Evolutionary conservation across 2,797 vertebrate species (phyloP).

Genomic region (Chelidonichthys spinosus): DNA sequence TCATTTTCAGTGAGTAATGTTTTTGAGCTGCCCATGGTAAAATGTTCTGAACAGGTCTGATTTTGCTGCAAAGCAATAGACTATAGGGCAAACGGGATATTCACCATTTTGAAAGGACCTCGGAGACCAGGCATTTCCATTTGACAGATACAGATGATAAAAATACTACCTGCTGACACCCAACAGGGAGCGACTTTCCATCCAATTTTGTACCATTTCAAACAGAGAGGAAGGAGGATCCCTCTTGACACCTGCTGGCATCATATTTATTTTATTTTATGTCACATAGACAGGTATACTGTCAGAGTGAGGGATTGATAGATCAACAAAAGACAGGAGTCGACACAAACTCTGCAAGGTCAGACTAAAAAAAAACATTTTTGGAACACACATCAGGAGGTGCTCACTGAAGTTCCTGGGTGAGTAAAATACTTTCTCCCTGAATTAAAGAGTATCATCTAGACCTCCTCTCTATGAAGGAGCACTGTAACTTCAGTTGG

Average conservation of each 20-base stretch:
- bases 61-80: slow-evolving; percentile 36
- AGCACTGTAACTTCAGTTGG: too few species aligned
- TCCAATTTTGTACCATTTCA: slow-evolving; percentile 58
- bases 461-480: not conserved
- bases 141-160: slow-evolving; percentile 64
- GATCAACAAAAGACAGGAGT: slow-evolving; percentile 11
- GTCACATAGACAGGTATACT: slow-evolving; percentile 35
- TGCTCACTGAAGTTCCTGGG: not conserved
- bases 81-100: slow-evolving; percentile 24
- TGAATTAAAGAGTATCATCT: not conserved
- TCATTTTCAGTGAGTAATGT: not conserved
- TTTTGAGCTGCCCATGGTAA: slow-evolving; percentile 3
- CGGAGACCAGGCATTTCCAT: slow-evolving; percentile 53
- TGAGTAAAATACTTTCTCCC: not conserved
- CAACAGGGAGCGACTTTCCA: slow-evolving; percentile 47
- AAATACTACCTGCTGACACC: slow-evolving; percentile 53
- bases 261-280: slow-evolving; percentile 57
- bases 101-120: slow-evolving; percentile 44
- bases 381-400: slow-evolving; percentile 5
- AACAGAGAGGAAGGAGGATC: slow-evolving; percentile 26
- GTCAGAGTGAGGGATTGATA: slow-evolving; percentile 31
- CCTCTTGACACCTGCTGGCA: slow-evolving; percentile 50
- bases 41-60: slow-evolving; percentile 22
- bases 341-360: slow-evolving; percentile 21
- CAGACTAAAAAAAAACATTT: not conserved